phyloP scores from a whole-genome alignment of 1,140 invertebrate genomes.

The Epicauta chinensis region DNA sequence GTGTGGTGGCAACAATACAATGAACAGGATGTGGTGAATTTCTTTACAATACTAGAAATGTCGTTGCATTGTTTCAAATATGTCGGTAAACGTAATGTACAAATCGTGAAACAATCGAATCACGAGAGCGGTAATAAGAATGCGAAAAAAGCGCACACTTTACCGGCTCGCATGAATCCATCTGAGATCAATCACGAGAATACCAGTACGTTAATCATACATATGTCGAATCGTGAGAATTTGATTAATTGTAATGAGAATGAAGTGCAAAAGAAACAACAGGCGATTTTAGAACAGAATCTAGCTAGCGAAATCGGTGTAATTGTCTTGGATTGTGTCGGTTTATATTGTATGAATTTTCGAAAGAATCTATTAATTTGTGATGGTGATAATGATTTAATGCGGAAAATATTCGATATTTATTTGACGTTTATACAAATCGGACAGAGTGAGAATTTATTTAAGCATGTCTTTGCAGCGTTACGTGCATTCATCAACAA shows the following conservation, averaged over 20 bases:
- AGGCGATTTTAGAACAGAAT: slow-evolving; percentile 75
- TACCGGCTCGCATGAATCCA: slow-evolving; percentile 72
- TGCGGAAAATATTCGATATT: slow-evolving; percentile 71
- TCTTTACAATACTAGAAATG: slow-evolving; percentile 75
- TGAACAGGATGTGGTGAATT: slow-evolving; percentile 66
- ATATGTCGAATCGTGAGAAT: slow-evolving; percentile 49
- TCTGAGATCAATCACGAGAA: slow-evolving; percentile 52
- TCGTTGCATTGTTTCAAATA: slow-evolving; percentile 86
- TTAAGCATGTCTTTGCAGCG: slow-evolving; percentile 86
- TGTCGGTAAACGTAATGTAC: slow-evolving; percentile 65
- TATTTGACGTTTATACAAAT: slow-evolving; percentile 82
- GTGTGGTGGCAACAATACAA: slow-evolving; percentile 85
- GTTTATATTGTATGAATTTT: slow-evolving; percentile 78
- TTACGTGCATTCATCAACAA: slow-evolving; percentile 88
- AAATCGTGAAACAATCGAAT: slow-evolving; percentile 32
- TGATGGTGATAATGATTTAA: slow-evolving; percentile 68
- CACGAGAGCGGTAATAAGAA: slow-evolving; percentile 47
- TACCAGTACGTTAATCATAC: slow-evolving; percentile 50
- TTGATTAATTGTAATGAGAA: slow-evolving; percentile 48
- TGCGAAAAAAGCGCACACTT: slow-evolving; percentile 60
- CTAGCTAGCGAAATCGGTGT: slow-evolving; percentile 86
- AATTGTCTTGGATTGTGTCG: slow-evolving; percentile 76
- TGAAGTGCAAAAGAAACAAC: slow-evolving; percentile 54
- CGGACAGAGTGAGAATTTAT: slow-evolving; percentile 83
- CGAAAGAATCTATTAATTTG: slow-evolving; percentile 56